Evolutionary conservation across 1,140 invertebrate genomes (phyloP), one percentile per base, ranked within the genome.

Genomic region (Macrobrachium rosenbergii): DNA sequence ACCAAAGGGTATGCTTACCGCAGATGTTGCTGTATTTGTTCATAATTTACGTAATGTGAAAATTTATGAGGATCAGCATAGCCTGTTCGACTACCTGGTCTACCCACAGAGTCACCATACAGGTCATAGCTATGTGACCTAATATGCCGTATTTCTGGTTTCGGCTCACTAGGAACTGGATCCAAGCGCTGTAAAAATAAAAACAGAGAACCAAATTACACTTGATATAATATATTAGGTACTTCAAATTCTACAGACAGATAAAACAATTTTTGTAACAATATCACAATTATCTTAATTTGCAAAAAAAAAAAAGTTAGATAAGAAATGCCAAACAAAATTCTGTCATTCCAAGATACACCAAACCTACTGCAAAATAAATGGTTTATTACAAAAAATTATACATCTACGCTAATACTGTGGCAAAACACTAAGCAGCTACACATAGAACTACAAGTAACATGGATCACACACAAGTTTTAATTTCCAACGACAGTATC

Each of bases 1-100:
- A 52, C 52, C 12, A 52, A 52, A 52, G 52, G 8, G 0, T 10
- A 52, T n/a, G 82, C 92, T 94, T 92, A 95, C 95, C 94, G 95
- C 84, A 96, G 92, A 91, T 96, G 95, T 89, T 95, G 95, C 91
- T 96, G 95, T 91, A 96, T 94, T 92, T 97, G 96, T 91, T 96
- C 95, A 90, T 96, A 96, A 91, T 97, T 97, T 60, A 95, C 95
- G 90, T 96, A 96, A 91, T 96, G 96, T 82, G 95, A 95, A 91
- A 95, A 93, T 90, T 94, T 94, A 91, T 94, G 91, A 1, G 93
- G 92, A 87, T 94, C 94, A 16, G 93, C 92, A 81, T 94, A 93
- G 11, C 93, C 94, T 8, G 92, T 91, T 78, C 93, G 92, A 90
- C 93, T 94, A 19, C 94, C 93, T 10, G 94, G 94, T 85, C 93